A percentile compares a stretch with the other conserved stretches of the same genome.
Evolutionary conservation across 2,888 invertebrate genomes (phyloP).

Genomic region (Empis stercorea): DNA sequence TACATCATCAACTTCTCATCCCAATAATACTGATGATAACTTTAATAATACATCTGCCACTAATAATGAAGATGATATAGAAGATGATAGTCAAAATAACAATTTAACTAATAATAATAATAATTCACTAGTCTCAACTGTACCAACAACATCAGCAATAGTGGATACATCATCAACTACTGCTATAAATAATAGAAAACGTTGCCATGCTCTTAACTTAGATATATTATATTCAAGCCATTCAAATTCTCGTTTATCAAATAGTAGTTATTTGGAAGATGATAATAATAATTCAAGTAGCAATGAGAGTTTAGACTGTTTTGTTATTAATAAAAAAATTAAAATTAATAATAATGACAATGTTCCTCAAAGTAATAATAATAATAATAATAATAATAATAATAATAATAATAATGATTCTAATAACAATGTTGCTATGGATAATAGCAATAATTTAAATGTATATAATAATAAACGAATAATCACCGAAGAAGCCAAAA

Average conservation of each 20-base stretch:
- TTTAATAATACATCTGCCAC: not conserved
- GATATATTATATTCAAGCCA: slow-evolving; percentile 22
- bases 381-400: slow-evolving; percentile 2
- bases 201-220: slow-evolving; percentile 15
- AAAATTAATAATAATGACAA: not conserved
- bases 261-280: slow-evolving; percentile 20
- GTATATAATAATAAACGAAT: slow-evolving; percentile 11
- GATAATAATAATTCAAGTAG: slow-evolving; percentile 15
- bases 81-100: not conserved
- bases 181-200: slow-evolving; percentile 11
- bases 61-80: not conserved
- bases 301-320: slow-evolving; percentile 14
- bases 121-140: not conserved
- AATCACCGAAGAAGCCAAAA: slow-evolving; percentile 8
- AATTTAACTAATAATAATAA: not conserved
- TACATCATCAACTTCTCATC: not conserved
- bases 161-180: slow-evolving; percentile 5
- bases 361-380: slow-evolving; percentile 1
- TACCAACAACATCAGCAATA: slow-evolving; percentile 9
- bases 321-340: slow-evolving; percentile 6
- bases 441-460: slow-evolving; percentile 9
- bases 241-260: slow-evolving; percentile 23
- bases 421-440: slow-evolving; percentile 2
- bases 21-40: not conserved
- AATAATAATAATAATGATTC: too few species aligned